Evolutionary conservation across 2,113 vertebrate species (phyloP).

Genomic region (Hypanus sabinus): DNA sequence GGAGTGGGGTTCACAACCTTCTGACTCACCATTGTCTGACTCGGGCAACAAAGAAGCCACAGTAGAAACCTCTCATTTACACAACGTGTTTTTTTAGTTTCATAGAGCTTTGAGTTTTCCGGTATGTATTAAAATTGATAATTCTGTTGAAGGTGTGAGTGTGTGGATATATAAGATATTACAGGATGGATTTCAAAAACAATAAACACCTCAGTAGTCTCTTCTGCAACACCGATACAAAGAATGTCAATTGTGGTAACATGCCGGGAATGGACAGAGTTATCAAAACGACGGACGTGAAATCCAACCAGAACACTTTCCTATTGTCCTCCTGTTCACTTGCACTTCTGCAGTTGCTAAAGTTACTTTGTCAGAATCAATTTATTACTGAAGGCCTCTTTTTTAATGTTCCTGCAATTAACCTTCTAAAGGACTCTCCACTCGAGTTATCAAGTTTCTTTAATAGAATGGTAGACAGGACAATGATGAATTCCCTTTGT

Average conservation of each 20-base stretch:
- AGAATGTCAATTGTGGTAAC: neutral
- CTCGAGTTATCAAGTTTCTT: neutral
- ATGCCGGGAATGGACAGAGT: neutral
- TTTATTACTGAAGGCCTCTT: neutral
- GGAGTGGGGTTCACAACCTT: too few species aligned
- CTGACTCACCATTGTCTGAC: too few species aligned
- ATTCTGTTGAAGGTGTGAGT: neutral
- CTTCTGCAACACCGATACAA: neutral
- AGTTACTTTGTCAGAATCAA: neutral
- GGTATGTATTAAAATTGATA: conserved; percentile 32
- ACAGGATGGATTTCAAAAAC: neutral
- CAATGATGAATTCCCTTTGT: neutral
- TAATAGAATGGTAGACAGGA: neutral
- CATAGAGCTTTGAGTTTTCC: neutral
- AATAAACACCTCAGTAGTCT: neutral
- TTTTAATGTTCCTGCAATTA: neutral
- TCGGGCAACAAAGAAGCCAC: too few species aligned
- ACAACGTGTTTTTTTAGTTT: neutral
- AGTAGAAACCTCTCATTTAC: too few species aligned
- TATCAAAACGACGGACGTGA: neutral
- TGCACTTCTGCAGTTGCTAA: neutral
- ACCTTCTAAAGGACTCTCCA: neutral
- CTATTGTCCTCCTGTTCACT: neutral
- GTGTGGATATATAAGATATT: neutral
- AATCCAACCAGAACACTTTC: neutral